phyloP scores from a whole-genome alignment of 2,797 vertebrate genomes.

The Sebastes taczanowskii region DNA sequence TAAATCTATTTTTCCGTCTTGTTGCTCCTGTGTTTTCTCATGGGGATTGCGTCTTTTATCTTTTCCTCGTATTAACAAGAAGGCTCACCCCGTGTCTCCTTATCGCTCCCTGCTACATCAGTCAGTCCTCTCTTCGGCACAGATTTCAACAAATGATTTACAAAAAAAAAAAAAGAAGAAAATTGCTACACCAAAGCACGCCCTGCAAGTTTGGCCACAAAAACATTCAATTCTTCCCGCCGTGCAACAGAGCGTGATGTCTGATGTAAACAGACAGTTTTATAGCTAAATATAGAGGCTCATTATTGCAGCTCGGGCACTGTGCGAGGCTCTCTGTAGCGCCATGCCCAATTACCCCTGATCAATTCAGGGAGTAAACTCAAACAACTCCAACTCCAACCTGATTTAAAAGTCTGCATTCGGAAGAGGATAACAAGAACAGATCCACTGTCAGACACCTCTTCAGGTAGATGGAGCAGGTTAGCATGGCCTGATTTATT shows the following conservation, averaged over 20 bases:
- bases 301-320: constrained; percentile 52
- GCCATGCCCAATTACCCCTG: constrained; percentile 57
- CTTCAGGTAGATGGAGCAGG: constrained; percentile 20
- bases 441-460: constrained; percentile 10
- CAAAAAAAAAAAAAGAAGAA: not conserved
- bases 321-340: constrained; percentile 27
- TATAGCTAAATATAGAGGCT: constrained; percentile 53
- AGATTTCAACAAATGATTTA: constrained; percentile 49
- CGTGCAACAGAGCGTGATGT: constrained; percentile 34
- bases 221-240: constrained; percentile 21
- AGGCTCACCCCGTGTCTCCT: constrained; percentile 32
- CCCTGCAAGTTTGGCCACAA: constrained; percentile 28
- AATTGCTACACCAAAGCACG: not conserved
- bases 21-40: constrained; percentile 55
- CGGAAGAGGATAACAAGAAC: constrained; percentile 21
- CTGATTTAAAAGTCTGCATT: constrained; percentile 35
- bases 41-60: constrained; percentile 58
- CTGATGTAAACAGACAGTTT: constrained; percentile 66
- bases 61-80: constrained; percentile 52
- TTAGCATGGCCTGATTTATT: constrained; percentile 33
- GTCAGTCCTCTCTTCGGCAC: constrained; percentile 15
- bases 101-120: constrained; percentile 44
- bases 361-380: constrained; percentile 55
- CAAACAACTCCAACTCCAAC: constrained; percentile 34
- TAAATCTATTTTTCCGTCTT: constrained; percentile 55